Conservation (phyloP, 2,113 vertebrate genomes). For the Neomonachus schauinslandi region DNA sequence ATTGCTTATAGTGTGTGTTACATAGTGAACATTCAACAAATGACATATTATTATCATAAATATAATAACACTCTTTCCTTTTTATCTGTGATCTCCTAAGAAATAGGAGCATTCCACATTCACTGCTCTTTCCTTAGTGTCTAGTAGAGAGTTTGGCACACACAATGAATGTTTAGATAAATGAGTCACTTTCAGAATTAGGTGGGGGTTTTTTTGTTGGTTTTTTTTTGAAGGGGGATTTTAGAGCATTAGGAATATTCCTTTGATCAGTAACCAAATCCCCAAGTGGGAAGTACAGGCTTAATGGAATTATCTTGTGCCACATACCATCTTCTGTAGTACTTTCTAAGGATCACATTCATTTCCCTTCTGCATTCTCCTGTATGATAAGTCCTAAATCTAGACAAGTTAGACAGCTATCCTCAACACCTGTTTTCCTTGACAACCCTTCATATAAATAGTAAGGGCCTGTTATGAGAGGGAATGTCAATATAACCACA, state of each 20-base stretch:
- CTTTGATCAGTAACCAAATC: not conserved
- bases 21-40: not conserved
- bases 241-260: not conserved
- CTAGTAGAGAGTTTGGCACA: not conserved
- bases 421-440: conserved; percentile 80
- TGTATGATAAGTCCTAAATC: conserved; percentile 66
- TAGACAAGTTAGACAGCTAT: conserved; percentile 63
- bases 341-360: conserved; percentile 60
- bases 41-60: not conserved
- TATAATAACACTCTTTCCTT: not conserved
- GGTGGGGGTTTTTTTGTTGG: too few relatives aligned
- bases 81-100: not conserved
- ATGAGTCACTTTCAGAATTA: conserved; percentile 36
- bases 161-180: not conserved
- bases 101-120: not conserved
- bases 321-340: not conserved
- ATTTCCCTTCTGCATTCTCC: not conserved
- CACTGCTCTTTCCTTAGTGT: not conserved
- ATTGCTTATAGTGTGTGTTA: not conserved
- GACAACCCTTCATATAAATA: conserved; percentile 82
- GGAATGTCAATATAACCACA: conserved; percentile 49
- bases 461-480: conserved; percentile 37
- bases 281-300: not conserved
- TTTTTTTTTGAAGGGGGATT: not conserved
- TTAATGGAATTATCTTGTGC: not conserved